Evolutionary conservation across 2,888 invertebrate genomes (phyloP).

Genomic region (Ametastegia equiseti): DNA sequence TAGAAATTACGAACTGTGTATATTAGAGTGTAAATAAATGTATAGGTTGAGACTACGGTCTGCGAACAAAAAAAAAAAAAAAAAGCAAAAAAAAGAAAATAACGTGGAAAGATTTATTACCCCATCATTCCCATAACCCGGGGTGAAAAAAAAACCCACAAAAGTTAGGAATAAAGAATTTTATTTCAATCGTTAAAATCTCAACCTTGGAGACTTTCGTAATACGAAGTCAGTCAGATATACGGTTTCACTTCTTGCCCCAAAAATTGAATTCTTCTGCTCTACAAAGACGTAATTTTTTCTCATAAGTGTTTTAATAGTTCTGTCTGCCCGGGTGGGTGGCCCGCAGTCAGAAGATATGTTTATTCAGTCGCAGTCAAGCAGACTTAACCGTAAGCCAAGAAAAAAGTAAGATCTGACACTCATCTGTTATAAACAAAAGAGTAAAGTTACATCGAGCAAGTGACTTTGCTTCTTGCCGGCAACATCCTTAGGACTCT

Average conservation of each 20-base stretch:
- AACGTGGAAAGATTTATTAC: constrained; percentile 22
- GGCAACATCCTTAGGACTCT: constrained; percentile 5
- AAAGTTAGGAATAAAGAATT: constrained; percentile 40
- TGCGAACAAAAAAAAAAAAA: not conserved
- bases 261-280: constrained; percentile 49
- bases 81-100: not conserved
- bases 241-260: constrained; percentile 51
- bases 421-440: constrained; percentile 70
- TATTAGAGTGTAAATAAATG: constrained; percentile 75
- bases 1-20: constrained; percentile 65
- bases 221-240: constrained; percentile 12
- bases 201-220: constrained; percentile 1
- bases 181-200: constrained; percentile 36
- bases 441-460: constrained; percentile 67
- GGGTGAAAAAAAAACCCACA: constrained; percentile 38
- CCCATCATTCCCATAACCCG: constrained; percentile 37
- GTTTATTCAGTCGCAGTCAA: constrained; percentile 72
- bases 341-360: constrained; percentile 72
- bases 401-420: constrained; percentile 60
- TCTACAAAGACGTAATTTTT: constrained; percentile 62
- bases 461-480: constrained; percentile 38
- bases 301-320: constrained; percentile 73
- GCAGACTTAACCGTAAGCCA: constrained; percentile 64
- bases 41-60: constrained; percentile 62
- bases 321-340: constrained; percentile 66